Base-by-base conservation (phyloP, 2,888 invertebrate species). In the Eurois occulta region DNA sequence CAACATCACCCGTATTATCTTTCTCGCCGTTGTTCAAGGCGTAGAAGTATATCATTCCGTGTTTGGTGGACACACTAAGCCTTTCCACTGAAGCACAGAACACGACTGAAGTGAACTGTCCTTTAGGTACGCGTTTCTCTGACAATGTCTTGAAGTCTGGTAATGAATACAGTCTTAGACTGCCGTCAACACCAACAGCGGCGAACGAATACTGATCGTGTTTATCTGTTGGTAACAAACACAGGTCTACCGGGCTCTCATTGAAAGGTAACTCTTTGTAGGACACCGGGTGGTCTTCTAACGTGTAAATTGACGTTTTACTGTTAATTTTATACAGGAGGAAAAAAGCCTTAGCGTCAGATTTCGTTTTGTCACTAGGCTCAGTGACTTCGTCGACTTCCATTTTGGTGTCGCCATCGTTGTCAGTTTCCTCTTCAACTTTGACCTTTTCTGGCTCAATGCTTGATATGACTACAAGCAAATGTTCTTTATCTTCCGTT, bases 61-160 rank as follows among this genome's bases (percentile, higher is more conserved):
- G 97, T 87, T 97, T 97, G 0, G 99, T 98, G 65, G 98, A 98
- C 3, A 98, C 98, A 93, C 99, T 99, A 48, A 99, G 96, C 69
- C 99, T 97, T 91, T 99, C 99, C 79, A 99, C 97, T 95, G 99
- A 98, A 78, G 98, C 98, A 93, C 99, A 99, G 93, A 98, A 99
- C 0, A 98, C 98, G 3, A 98, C 98, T 0, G 99, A 98, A 24
- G 98, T 97, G 91, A 99, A 99, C 90, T 97, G 97, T 66, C 97
- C 97, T 60, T 97, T 97, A 1, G 98, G 97, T 58, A 98, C 97
- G 86, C 97, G 97, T 46, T 98, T 98, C 82, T 97, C 97, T 1
- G 98, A 97, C 11, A 98, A 94, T 8, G 97, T 97, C 85, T 97
- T 97, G 85, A 99, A 97, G 72, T 98, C 98, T n/a, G 97, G 97